Evolutionary conservation across 1,140 invertebrate species (phyloP).

Genomic region (Radopholus similis): DNA sequence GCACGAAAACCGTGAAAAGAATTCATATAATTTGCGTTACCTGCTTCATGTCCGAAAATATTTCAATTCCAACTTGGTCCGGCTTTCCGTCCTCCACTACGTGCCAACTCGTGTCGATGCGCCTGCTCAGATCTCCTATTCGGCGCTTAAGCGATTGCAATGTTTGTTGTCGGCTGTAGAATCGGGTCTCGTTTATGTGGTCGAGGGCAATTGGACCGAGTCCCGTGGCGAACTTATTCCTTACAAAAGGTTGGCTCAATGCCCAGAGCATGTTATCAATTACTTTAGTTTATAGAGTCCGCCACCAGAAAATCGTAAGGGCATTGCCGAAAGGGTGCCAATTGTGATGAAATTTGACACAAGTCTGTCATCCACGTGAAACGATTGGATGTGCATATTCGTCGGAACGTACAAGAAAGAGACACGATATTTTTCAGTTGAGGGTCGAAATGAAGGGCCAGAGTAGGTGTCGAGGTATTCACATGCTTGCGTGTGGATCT

Average conservation of each 20-base stretch:
- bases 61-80: constrained; percentile 41
- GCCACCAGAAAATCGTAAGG: constrained; percentile 46
- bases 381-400: constrained; percentile 49
- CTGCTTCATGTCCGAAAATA: constrained; percentile 47
- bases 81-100: constrained; percentile 30
- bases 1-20: constrained; percentile 12
- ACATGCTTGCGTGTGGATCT: constrained; percentile 37
- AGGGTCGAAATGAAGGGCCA: constrained; percentile 47
- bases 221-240: constrained; percentile 31
- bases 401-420: constrained; percentile 45
- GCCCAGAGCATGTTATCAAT: not conserved
- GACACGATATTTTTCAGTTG: constrained; percentile 44
- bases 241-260: not conserved
- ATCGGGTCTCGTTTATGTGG: constrained; percentile 33
- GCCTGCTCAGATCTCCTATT: constrained; percentile 39
- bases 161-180: constrained; percentile 30
- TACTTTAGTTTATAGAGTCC: constrained; percentile 34
- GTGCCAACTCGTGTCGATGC: constrained; percentile 47
- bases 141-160: constrained; percentile 35
- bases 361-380: constrained; percentile 24
- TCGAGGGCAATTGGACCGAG: constrained; percentile 37
- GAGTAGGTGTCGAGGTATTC: constrained; percentile 46
- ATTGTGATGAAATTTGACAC: constrained; percentile 30
- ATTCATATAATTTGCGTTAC: constrained; percentile 19
- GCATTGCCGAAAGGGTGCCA: constrained; percentile 44